These are phyloP conservation scores for Escarpia spicata DNA, from an alignment of 2,888 invertebrate species.

Conservation along the genomic window DNA sequence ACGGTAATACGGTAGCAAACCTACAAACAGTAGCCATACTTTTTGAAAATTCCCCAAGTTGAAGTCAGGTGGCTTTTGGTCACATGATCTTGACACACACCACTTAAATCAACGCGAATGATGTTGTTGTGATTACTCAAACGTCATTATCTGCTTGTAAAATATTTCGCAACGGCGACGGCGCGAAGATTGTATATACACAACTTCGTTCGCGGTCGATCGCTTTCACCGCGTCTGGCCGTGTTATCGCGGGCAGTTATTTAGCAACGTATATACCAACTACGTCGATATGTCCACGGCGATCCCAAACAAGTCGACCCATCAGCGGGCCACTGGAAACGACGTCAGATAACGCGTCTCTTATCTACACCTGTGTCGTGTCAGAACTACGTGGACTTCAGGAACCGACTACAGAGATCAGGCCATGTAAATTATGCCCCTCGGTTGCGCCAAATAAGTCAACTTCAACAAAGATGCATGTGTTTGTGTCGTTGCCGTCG, in stretches of 20 bases:
- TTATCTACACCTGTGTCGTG: slow-evolving; percentile 6
- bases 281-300: neutral
- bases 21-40: too few relatives aligned
- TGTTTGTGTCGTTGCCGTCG: neutral
- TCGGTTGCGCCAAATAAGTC: neutral
- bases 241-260: neutral
- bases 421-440: neutral
- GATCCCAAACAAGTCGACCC: neutral
- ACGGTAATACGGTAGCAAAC: too few relatives aligned
- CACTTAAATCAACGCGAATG: too few relatives aligned
- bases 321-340: neutral
- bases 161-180: neutral
- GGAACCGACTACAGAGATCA: neutral
- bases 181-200: neutral
- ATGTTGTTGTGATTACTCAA: too few relatives aligned
- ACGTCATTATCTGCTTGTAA: neutral
- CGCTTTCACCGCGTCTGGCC: neutral
- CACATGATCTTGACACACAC: too few relatives aligned
- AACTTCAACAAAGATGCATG: neutral
- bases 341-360: neutral
- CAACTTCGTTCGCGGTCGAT: neutral
- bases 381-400: neutral
- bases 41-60: too few relatives aligned
- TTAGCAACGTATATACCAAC: slow-evolving; percentile 7
- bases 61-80: too few relatives aligned